Evolutionary conservation across 2,888 invertebrate species (phyloP), one percentile per base, ranked within the genome.

Genomic region (Drosophila mulleri): DNA sequence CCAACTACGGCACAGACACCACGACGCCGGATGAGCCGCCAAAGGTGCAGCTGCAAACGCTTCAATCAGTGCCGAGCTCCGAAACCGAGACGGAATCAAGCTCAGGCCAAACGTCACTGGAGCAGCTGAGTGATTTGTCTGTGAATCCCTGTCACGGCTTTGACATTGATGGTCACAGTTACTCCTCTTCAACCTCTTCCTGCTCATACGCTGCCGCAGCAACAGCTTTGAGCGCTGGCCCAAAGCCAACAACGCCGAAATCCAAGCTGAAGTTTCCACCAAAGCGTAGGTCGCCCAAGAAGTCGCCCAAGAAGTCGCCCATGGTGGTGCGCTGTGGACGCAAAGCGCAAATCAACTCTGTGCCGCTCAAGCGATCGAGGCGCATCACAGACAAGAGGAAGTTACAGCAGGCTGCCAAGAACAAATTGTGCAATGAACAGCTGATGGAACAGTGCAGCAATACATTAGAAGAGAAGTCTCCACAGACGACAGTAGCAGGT

Each of bases 111-210:
- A 52, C 62, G 12, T 57, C 82, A 35, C 57, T 67, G 6, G 84
- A 83, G 3, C 68, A 67, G 2, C 63, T 77, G 7, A 88, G 83
- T 50, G 88, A 87, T 16, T 16, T 84, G 23, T 89, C 84, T 1
- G 89, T 89, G 1, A 72, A 59, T 41, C 63, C 72, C 0, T 84
- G 77, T 39, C 65, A 11, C 26, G 84, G 84, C 16, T 85, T 85
- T 7, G 73, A 59, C 6, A 74, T 57, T 48, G 87, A 80, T 44
- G 58, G 65, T 45, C 63, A 41, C 26, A 63, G 64, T n/a, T 64
- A 67, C 26, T 39, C 58, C 18, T 68, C 78, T 0, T 54, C 66
- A 8, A 41, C 50, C 16, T 64, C 37, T 14, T 53, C 48, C 16
- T 26, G 41, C 26, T 42, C 16, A 45, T 39, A 37, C 20, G 29